Evolutionary conservation across 2,888 invertebrate species (phyloP), one percentile per base, ranked within the genome.

Genomic region (Cremastinae sp.): DNA sequence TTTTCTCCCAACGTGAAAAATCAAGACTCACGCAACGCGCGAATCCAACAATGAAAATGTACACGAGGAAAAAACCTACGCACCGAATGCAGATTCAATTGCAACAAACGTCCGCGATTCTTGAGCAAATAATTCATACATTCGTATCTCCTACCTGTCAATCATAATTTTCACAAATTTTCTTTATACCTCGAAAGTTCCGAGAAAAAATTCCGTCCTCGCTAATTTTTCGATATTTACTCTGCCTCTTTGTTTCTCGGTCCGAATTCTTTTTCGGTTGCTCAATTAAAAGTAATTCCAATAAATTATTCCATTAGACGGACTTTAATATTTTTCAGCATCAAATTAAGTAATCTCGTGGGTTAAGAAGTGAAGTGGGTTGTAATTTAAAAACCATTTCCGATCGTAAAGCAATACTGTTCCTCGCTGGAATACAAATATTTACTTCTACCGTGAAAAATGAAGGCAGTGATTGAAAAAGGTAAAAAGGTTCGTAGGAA

Each of bases 41-140:
- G 59, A 73, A 69, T 65, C 69, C 59, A 73, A 73, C 73, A 76
- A 73, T 73, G 76, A 76, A 58, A 59, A 72, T 5, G 58, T n/a
- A n/a, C n/a, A n/a, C n/a, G n/a, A n/a, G 69, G 28, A 64, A 72
- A 61, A 70, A 59, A 61, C 76, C 76, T 73, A 76, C 76, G 76
- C 76, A 65, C 41, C 47, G 53, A 70, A 64, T 73, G 69, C 73
- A 45, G 59, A 69, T 73, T 58, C 53, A 55, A 69, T 76, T 76
- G 69, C 76, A 69, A 64, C 73, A 59, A 76, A 58, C 53, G 49
- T 20, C 10, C 35, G 51, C 22, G 20, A 35, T 28, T 68, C 28
- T 22, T 10, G 49, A 68, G 51, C 43, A 22, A 73, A 72, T 58
- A 64, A 58, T 59, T 14, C 18, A n/a, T 51, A 16, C 4, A 18